Evolutionary conservation across 2,888 invertebrate species (phyloP), one percentile per base, ranked within the genome.

Genomic region (Xestobium rufovillosum): DNA sequence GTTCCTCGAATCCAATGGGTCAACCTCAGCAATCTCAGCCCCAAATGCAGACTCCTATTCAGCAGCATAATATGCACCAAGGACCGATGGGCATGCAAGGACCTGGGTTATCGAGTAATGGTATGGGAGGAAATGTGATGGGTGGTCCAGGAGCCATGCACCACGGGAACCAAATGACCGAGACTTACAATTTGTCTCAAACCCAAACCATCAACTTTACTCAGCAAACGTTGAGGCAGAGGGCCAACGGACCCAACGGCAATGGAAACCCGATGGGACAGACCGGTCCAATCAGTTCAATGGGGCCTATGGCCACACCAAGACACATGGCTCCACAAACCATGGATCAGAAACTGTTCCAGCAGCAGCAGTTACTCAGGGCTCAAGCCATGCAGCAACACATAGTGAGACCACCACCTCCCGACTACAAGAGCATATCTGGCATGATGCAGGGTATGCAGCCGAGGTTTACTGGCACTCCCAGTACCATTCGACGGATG

Each of bases 201-300:
- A 79, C 83, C 51, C 88, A 88, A 66, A 85, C 85, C 45, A 85
- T 88, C 60, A 88, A 84, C 68, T 87, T 87, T 64, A 80, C 81
- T 14, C 85, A 85, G 59, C 83, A 82, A 56, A 71, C 68, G 26
- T 67, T 82, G 61, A 69, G 78, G 37, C 71, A 76, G 52, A 68
- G 80, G 39, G 67, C 67, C 11, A 61, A 52, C 36, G 60, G 59
- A 33, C 53, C 57, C 41, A 51, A 48, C 42, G 56, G 57, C 59
- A 50, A 6, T 8, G n/a, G 6, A 6, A 19, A 15, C n/a, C 39
- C 45, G 28, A 55, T 55, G 51, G 56, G 52, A 32, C 47, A 49
- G 16, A 45, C 42, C 28, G 50, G 44, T 3, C 47, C 51, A 23
- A 49, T 55, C 51, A 45, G 47, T 14, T 38, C 45, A 28, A n/a